A percentile compares a stretch with the other conserved stretches of the same genome.
Conservation (phyloP, 1,140 invertebrate genomes). For the Maconellicoccus hirsutus region DNA sequence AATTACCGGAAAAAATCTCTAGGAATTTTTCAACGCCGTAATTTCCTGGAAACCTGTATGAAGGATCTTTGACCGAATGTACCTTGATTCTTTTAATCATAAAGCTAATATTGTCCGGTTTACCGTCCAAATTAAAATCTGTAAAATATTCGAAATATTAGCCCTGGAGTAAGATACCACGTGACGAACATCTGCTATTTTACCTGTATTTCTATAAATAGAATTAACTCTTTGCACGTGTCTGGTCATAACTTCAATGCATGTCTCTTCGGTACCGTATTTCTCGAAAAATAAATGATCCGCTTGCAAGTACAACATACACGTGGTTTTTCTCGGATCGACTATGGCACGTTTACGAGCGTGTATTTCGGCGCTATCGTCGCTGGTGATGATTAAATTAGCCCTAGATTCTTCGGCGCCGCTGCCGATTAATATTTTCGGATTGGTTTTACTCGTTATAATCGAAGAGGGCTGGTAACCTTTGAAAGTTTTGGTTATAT, state of each 20-base stretch:
- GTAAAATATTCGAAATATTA: constrained; percentile 35
- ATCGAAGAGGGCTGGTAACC: neutral
- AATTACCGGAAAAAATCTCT: constrained; percentile 83
- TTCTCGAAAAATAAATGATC: constrained; percentile 88
- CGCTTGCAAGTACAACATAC: constrained; percentile 84
- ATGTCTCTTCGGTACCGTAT: constrained; percentile 84
- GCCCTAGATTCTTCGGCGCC: constrained; percentile 31
- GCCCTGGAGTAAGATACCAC: neutral
- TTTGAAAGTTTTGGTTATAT: neutral
- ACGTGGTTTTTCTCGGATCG: constrained; percentile 55
- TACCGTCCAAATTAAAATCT: constrained; percentile 90
- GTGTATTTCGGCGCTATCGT: constrained; percentile 35
- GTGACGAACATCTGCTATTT: constrained; percentile 30
- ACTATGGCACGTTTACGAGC: constrained; percentile 58
- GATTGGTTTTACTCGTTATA: neutral
- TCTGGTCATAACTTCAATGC: constrained; percentile 87
- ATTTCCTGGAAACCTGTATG: constrained; percentile 80
- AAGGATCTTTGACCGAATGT: constrained; percentile 68
- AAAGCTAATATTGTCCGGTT: constrained; percentile 84
- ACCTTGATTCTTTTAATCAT: constrained; percentile 95
- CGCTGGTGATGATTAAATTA: constrained; percentile 26
- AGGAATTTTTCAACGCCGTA: constrained; percentile 91
- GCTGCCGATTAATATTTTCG: constrained; percentile 26
- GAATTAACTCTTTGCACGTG: constrained; percentile 88
- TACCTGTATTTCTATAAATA: constrained; percentile 81